Evolutionary conservation across 2,113 vertebrate genomes (phyloP), one percentile per base, ranked within the genome.

Genomic region (Tetrax tetrax): DNA sequence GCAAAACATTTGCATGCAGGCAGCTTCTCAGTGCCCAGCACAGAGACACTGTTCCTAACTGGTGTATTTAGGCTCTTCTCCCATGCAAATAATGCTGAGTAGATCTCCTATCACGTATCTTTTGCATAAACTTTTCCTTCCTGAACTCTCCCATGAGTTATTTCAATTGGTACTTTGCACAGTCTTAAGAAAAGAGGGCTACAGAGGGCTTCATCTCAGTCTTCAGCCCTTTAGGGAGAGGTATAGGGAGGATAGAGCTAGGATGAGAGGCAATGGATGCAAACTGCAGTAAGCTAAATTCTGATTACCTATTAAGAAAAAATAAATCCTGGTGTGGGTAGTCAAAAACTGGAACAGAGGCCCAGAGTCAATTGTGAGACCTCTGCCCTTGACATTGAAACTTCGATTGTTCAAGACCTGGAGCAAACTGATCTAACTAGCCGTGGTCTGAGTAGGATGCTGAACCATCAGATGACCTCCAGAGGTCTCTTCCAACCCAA

Each of bases 1-100:
- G 20, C 13, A 66, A 50, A 90, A 54, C 8, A 2, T 28, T 76
- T 77, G 15, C 0, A 0, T 54, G 38, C n/a, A 25, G 43, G 20
- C 35, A 57, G 27, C 16, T 74, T 13, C 59, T 65, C 3, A 2
- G 28, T 37, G 70, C 24, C 29, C 37, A 71, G 25, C 25, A 72
- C 16, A 63, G 28, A 69, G 21, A 70, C 23, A 38, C 28, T 48
- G 25, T 10, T 75, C 56, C 48, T 71, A 76, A 6, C 3, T 74
- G 23, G 6, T 72, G 25, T 45, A 80, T 43, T 37, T 23, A 64
- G 27, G 33, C 38, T 83, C 33, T 68, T 63, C 41, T 69, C 12
- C 23, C 22, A 37, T 12, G 8, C 33, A 83, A 59, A 56, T 37
- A 78, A 25, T 38, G 20, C 29, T 88, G 59, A 66, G 19, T 33